Base-by-base conservation (phyloP, 1,140 invertebrate species). In the Lucilia sericata region DNA sequence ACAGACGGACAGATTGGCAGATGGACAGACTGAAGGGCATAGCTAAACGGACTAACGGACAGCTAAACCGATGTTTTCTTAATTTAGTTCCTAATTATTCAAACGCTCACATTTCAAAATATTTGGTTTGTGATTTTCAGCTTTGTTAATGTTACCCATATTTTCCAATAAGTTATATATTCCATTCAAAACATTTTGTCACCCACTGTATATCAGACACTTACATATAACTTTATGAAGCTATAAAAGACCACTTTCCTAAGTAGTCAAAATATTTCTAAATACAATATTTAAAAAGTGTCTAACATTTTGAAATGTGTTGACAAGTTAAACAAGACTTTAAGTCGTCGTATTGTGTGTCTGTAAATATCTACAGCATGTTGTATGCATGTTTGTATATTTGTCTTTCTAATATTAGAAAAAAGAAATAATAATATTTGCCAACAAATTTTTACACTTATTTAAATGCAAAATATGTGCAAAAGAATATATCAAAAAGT, bases 281-380 rank as follows among this genome's bases (percentile, higher is more conserved):
- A 14, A 42, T 42, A 42, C 42, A 60, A 60, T 7, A 60, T 60
- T 60, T 60, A 60, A 60, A 60, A 60, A 60, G 55, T 60, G 55
- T 60, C 55, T 60, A 60, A 60, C 55, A n/a, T 7, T 60, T 60
- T 60, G 14, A 60, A 60, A 60, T n/a, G n/a, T 60, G 55, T 60
- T n/a, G 55, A 60, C 55, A 60, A 60, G 55, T 60, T 60, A 60
- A 60, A 60, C 55, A n/a, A 60, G 55, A 60, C 55, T 60, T 60
- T n/a, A 60, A 60, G 55, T n/a, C 55, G 55, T 60, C 55, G 14
- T 60, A n/a, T 60, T 60, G 14, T 60, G n/a, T 60, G 14, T 55
- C 12, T 55, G 5, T 14, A 55, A 55, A 14, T 14, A 55, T 30
- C 25, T 30, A 30, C 25, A 30, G 25, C 3, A n/a, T n/a, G n/a